Evolutionary conservation across 2,113 vertebrate genomes (phyloP).

Genomic region (Xenotilapia caudafasciata): DNA sequence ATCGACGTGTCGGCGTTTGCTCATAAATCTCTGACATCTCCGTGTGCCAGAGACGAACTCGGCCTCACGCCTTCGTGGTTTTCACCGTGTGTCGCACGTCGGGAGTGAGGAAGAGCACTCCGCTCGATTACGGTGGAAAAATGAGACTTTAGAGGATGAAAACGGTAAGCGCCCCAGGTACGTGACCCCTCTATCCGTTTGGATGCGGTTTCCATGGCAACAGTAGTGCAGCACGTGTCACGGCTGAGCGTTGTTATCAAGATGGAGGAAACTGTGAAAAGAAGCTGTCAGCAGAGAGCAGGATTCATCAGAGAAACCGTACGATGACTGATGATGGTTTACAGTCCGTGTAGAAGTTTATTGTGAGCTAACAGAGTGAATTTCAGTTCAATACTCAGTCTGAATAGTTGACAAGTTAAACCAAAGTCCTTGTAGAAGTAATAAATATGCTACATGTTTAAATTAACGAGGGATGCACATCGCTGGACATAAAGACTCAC

Average conservation of each 20-base stretch:
- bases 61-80: background rate
- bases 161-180: background rate
- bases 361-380: background rate
- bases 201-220: background rate
- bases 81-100: background rate
- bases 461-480: background rate
- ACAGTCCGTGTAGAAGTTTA: background rate
- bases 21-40: background rate
- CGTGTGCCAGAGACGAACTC: background rate
- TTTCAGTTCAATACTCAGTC: background rate
- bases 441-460: background rate
- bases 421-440: background rate
- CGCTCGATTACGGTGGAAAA: too few species aligned
- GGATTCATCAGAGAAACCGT: accelerated
- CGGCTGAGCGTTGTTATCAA: background rate
- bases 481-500: background rate
- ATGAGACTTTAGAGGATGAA: background rate
- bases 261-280: background rate
- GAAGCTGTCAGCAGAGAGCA: background rate
- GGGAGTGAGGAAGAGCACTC: background rate
- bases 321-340: background rate
- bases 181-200: background rate
- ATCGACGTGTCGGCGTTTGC: background rate
- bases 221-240: background rate
- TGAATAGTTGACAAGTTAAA: background rate